Evolutionary conservation across 2,113 vertebrate species (phyloP).

Genomic region (Mungos mungo): DNA sequence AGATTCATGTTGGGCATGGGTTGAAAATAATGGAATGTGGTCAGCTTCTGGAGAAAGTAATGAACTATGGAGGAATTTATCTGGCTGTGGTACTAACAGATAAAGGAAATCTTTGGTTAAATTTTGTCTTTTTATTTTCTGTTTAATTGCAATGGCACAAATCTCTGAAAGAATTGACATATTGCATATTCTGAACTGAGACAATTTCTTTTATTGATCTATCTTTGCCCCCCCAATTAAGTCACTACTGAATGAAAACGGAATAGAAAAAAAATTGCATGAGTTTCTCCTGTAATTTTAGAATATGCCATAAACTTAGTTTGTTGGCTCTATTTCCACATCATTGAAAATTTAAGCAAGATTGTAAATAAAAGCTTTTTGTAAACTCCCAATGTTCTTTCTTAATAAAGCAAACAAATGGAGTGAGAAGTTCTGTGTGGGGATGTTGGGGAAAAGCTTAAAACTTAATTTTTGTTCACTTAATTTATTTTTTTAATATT

Average conservation of each 20-base stretch:
- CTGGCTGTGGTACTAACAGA: not conserved
- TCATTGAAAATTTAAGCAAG: conserved; percentile 25
- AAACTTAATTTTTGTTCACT: not conserved
- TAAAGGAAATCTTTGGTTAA: not conserved
- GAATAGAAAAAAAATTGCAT: not conserved
- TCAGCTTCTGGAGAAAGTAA: conserved; percentile 3
- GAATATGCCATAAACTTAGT: not conserved
- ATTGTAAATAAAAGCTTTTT: not conserved
- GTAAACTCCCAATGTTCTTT: not conserved
- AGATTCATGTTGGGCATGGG: not conserved
- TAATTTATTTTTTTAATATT: not conserved
- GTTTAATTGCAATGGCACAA: conserved; percentile 22
- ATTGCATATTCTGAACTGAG: not conserved
- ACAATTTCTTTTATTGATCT: not conserved
- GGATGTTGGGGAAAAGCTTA: not conserved
- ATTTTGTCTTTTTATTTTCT: conserved; percentile 46
- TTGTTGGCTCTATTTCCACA: not conserved
- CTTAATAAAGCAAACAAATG: conserved; percentile 3
- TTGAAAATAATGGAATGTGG: conserved; percentile 1
- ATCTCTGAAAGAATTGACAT: conserved; percentile 6
- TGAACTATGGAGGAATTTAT: conserved; percentile 12
- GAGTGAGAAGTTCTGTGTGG: not conserved
- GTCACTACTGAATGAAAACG: conserved; percentile 22
- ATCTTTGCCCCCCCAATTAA: conserved; percentile 35
- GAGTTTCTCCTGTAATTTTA: conserved; percentile 49